These are phyloP conservation scores for Acropternis orthonyx DNA, from an alignment of 2,797 vertebrate species.

Conservation along the genomic window DNA sequence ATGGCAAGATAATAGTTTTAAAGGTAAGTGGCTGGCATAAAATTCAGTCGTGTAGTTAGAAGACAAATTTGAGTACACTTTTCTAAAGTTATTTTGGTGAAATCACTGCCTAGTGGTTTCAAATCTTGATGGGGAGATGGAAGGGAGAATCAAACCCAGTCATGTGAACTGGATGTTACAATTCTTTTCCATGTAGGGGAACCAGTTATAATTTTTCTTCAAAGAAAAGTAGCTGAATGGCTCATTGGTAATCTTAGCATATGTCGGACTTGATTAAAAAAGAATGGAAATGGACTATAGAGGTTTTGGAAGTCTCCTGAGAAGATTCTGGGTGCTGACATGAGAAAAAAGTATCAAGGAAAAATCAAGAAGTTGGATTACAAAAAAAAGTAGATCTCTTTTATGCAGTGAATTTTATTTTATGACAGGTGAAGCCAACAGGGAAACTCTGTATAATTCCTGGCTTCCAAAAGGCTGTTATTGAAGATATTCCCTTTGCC, in stretches of 20 bases:
- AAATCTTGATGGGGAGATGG: neutral
- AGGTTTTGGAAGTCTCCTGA: neutral
- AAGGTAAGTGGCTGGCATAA: neutral
- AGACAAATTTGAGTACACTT: neutral
- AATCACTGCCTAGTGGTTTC: neutral
- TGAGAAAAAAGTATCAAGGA: neutral
- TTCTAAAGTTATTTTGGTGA: neutral
- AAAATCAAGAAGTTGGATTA: neutral
- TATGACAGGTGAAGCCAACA: neutral
- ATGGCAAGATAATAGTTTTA: slow-evolving; percentile 42
- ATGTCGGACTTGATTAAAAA: neutral
- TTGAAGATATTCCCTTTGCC: neutral
- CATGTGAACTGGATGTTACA: neutral
- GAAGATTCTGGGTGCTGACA: neutral
- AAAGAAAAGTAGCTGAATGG: neutral
- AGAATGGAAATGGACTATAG: neutral
- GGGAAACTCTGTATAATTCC: neutral
- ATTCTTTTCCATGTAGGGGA: neutral
- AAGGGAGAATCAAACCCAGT: neutral
- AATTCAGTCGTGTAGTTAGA: neutral
- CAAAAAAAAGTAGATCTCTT: neutral
- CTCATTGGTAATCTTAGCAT: neutral
- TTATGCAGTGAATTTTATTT: neutral
- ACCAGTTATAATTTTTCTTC: neutral
- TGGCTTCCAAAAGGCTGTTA: neutral